Base-by-base conservation (phyloP, 2,888 invertebrate genomes). In the Parnassius apollo region DNA sequence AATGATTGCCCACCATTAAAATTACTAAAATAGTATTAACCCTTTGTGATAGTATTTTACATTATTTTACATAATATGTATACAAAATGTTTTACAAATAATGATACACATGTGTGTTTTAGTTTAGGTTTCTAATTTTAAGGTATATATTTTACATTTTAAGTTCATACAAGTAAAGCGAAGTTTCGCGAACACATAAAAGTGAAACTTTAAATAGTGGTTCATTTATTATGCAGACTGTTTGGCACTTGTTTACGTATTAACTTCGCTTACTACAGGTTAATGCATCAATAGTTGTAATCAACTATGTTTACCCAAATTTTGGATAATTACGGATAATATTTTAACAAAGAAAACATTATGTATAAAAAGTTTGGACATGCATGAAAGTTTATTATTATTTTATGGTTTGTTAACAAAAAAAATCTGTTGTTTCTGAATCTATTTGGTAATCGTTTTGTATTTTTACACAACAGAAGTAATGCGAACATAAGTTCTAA, bases 41-140 rank as follows among this genome's bases (percentile, higher is more conserved):
- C 35, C 56, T 62, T 58, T 63, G 62, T 63, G 62, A 63, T 63
- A 63, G 45, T 63, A 59, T 55, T 59, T 59, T 35, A 35, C 35
- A 35, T 35, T 35, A 35, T 35, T 35, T 35, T 35, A 35, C 35
- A 35, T 35, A 25, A 25, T 25, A 35, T 35, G 35, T 35, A 35
- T 4, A 35, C 35, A 35, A 35, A 7, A 7, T 35, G 4, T 35
- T 35, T 49, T 9, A 18, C 1, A 11, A 44, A 11, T 44, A 44
- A 11, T 44, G 44, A 11, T 11, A 44, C 44, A 49, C n/a, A 11
- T 13, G 11, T 13, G 49, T 46, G 8, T 49, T 49, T 49, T 49
- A 9, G 49, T 3, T 49, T 49, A 12, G 13, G 49, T 49, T 49
- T 35, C 35, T 35, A 7, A 35, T 35, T 35, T 4, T 35, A 7